Conservation (phyloP, 2,888 invertebrate genomes). For the Trissolcus japonicus region DNA sequence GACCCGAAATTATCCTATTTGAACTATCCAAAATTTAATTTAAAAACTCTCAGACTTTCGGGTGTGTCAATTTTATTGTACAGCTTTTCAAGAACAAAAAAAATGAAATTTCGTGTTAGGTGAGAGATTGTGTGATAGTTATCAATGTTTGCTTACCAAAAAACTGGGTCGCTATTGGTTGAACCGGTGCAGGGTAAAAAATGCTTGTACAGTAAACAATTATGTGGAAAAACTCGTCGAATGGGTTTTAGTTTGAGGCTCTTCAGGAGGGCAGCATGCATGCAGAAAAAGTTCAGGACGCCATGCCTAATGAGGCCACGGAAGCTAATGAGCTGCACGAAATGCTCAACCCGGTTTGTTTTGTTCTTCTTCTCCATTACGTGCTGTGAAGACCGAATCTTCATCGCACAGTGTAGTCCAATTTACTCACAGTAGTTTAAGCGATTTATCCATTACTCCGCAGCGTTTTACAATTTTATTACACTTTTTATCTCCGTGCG, state of each 20-base stretch:
- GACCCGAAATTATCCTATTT: too few relatives aligned
- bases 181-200: slow-evolving; percentile 25
- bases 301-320: slow-evolving; percentile 67
- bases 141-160: slow-evolving; percentile 32
- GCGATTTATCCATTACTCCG: slow-evolving; percentile 1
- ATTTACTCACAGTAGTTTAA: slow-evolving; percentile 13
- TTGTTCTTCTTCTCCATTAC: slow-evolving; percentile 48
- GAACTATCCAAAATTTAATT: too few relatives aligned
- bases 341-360: slow-evolving; percentile 74
- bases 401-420: slow-evolving; percentile 34
- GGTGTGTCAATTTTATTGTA: too few relatives aligned
- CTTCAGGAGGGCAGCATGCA: slow-evolving; percentile 74
- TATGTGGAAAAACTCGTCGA: slow-evolving; percentile 37
- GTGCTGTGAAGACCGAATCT: slow-evolving; percentile 57
- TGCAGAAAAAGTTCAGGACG: slow-evolving; percentile 71
- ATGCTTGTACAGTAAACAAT: slow-evolving; percentile 30
- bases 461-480: not conserved
- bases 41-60: too few relatives aligned
- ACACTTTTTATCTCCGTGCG: too few relatives aligned
- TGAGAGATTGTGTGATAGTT: not conserved
- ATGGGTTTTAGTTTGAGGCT: slow-evolving; percentile 74
- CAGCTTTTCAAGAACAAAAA: too few relatives aligned
- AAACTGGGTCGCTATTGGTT: slow-evolving; percentile 33
- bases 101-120: too few relatives aligned
- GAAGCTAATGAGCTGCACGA: slow-evolving; percentile 73